Percentiles rank a stretch among this genome's conserved stretches.
Conservation (phyloP, 2,113 vertebrate genomes). For the Capricornis sumatraensis region DNA sequence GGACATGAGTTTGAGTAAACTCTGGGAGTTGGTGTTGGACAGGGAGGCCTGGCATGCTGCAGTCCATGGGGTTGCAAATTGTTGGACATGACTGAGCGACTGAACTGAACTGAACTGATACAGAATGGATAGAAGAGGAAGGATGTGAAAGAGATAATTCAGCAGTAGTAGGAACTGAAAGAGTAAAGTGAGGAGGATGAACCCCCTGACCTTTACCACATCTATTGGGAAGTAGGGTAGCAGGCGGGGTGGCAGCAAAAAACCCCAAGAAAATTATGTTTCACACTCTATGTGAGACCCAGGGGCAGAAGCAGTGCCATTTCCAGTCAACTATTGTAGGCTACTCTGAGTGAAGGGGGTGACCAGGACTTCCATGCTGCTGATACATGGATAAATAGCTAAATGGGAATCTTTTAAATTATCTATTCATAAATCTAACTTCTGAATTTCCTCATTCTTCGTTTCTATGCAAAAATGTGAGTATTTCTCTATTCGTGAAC, state of each 20-base stretch:
- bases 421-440: slow-evolving; percentile 11
- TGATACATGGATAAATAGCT: background rate
- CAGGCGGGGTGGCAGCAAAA: background rate
- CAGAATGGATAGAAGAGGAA: background rate
- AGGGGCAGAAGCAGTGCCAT: background rate
- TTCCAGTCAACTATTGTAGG: background rate
- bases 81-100: background rate
- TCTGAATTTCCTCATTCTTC: slow-evolving; percentile 8
- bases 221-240: background rate
- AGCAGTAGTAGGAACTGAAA: background rate
- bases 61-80: background rate
- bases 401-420: background rate
- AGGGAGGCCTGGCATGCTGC: background rate
- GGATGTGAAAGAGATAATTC: background rate
- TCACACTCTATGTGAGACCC: background rate
- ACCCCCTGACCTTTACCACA: background rate
- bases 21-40: background rate
- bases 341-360: background rate
- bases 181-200: background rate
- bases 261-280: background rate
- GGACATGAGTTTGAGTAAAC: background rate
- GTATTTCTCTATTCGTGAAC: background rate
- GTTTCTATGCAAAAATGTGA: slow-evolving; percentile 10
- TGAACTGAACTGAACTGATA: background rate
- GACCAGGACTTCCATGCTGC: background rate